phyloP scores from a whole-genome alignment of 2,797 vertebrate species.

The Myripristis jacobus region DNA sequence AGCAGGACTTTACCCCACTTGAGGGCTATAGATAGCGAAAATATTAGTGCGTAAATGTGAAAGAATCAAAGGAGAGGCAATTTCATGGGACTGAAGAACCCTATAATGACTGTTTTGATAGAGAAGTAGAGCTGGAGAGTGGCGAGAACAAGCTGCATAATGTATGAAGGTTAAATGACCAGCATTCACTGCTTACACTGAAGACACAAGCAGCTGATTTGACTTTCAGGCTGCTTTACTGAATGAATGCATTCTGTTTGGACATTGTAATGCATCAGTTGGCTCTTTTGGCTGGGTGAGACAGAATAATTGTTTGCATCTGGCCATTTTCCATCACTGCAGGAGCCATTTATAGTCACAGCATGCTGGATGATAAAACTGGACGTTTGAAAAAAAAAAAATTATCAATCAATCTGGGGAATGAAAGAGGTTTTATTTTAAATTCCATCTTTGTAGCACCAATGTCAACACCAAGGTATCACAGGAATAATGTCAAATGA shows the following conservation, averaged over 20 bases:
- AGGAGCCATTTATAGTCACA: neutral
- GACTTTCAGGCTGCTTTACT: slow-evolving; percentile 50
- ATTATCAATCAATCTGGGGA: too few species aligned
- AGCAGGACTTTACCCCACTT: slow-evolving; percentile 25
- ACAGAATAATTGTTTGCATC: slow-evolving; percentile 27
- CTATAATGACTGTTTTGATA: slow-evolving; percentile 66
- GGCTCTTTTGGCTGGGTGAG: slow-evolving; percentile 19
- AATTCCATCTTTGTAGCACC: neutral
- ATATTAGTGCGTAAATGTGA: slow-evolving; percentile 47
- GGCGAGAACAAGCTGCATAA: slow-evolving; percentile 74
- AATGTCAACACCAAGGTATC: neutral
- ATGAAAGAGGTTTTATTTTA: neutral
- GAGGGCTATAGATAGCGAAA: slow-evolving; percentile 32
- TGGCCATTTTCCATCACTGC: slow-evolving; percentile 5
- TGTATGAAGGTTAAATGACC: slow-evolving; percentile 77
- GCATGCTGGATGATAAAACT: neutral
- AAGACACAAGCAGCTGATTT: slow-evolving; percentile 39
- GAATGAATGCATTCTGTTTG: slow-evolving; percentile 38
- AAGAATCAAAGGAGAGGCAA: slow-evolving; percentile 68
- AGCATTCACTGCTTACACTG: slow-evolving; percentile 40
- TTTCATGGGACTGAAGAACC: slow-evolving; percentile 68
- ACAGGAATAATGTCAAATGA: neutral
- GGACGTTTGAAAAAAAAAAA: neutral
- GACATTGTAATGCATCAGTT: slow-evolving; percentile 34
- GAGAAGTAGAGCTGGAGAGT: slow-evolving; percentile 48